phyloP scores from a whole-genome alignment of 2,113 vertebrate species.

The Canis aureus region DNA sequence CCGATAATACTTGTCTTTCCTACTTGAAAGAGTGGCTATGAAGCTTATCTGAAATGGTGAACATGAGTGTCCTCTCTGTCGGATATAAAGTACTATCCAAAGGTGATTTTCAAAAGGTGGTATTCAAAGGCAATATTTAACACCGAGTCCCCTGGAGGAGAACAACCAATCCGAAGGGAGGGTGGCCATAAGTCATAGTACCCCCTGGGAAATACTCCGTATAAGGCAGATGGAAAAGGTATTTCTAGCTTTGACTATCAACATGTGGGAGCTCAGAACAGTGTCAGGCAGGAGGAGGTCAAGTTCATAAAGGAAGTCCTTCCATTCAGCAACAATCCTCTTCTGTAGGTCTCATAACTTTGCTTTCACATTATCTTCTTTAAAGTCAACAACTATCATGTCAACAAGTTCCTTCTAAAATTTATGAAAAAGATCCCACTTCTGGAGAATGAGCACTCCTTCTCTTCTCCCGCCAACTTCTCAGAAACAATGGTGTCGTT shows the following conservation, averaged over 20 bases:
- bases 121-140: neutral
- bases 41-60: neutral
- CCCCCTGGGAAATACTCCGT: neutral
- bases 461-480: neutral
- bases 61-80: neutral
- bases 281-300: neutral
- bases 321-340: neutral
- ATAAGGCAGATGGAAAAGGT: neutral
- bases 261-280: neutral
- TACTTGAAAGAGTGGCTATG: neutral
- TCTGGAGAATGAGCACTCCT: neutral
- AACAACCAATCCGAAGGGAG: neutral
- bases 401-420: neutral
- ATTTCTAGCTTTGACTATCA: neutral
- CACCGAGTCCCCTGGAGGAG: neutral
- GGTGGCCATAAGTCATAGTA: neutral
- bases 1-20: neutral
- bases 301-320: neutral
- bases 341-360: neutral
- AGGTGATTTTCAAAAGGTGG: neutral
- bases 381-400: neutral
- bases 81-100: neutral
- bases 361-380: constrained; percentile 29
- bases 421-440: neutral
- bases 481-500: neutral